Evolutionary conservation across 2,113 vertebrate species (phyloP).

Genomic region (Plotosus lineatus): DNA sequence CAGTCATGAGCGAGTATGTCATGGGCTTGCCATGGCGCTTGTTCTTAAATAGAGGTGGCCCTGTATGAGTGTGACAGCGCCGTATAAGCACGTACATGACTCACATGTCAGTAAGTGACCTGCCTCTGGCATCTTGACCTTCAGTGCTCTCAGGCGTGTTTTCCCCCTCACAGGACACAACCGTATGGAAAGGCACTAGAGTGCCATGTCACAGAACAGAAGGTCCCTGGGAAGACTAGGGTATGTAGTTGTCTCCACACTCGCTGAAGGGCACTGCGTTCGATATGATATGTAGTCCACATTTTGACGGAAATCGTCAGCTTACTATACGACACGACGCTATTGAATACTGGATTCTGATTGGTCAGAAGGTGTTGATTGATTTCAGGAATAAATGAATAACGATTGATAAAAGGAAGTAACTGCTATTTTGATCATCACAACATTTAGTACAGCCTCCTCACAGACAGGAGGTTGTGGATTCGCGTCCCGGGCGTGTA

Average conservation of each 20-base stretch:
- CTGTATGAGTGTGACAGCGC: slow-evolving; percentile 13
- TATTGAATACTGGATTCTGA: neutral
- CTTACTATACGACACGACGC: neutral
- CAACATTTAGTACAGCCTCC: too few relatives aligned
- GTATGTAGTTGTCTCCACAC: neutral
- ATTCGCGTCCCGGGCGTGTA: too few relatives aligned
- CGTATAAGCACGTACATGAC: slow-evolving; percentile 12
- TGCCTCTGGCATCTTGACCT: neutral
- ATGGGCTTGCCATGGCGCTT: neutral
- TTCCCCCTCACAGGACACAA: neutral
- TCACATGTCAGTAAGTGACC: neutral
- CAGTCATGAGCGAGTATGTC: neutral
- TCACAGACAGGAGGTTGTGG: too few relatives aligned
- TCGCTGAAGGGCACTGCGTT: neutral
- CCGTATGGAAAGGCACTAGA: neutral
- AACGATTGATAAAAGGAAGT: too few relatives aligned
- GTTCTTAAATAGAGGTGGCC: slow-evolving; percentile 15
- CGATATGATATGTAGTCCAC: neutral
- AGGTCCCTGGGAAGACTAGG: neutral
- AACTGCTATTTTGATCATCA: too few relatives aligned
- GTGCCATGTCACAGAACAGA: neutral
- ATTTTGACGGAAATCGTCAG: neutral
- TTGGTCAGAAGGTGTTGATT: neutral
- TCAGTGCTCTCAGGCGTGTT: neutral
- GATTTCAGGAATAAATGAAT: too few relatives aligned